Percentiles rank a stretch among this genome's conserved stretches.
These are phyloP conservation scores for Philereme transversata DNA, from an alignment of 2,888 invertebrate genomes.

Conservation along the genomic window DNA sequence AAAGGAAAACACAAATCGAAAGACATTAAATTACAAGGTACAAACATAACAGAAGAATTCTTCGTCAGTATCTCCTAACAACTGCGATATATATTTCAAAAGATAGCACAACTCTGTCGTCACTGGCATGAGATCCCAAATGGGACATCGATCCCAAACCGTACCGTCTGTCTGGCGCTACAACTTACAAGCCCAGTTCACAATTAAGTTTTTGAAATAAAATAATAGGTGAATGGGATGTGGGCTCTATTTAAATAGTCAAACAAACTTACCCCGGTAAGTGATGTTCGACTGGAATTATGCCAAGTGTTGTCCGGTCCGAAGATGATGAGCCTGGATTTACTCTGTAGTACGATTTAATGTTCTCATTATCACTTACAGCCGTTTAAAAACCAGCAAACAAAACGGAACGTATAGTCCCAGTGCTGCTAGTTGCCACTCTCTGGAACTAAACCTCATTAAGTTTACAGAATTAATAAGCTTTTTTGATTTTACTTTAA, in stretches of 20 bases:
- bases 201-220: conserved; percentile 43
- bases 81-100: conserved; percentile 35
- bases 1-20: conserved; percentile 5
- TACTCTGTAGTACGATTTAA: too few relatives aligned
- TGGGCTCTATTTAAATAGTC: neutral
- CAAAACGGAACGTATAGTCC: too few relatives aligned
- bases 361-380: too few relatives aligned
- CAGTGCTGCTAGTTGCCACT: too few relatives aligned
- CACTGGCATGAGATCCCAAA: conserved; percentile 58
- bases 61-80: conserved; percentile 27
- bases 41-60: conserved; percentile 14
- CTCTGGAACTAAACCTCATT: too few relatives aligned
- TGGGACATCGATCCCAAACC: conserved; percentile 67
- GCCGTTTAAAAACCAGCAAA: too few relatives aligned
- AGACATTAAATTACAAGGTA: conserved; percentile 4
- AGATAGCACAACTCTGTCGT: conserved; percentile 52
- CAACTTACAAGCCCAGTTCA: conserved; percentile 43
- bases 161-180: conserved; percentile 63
- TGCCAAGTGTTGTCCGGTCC: too few relatives aligned
- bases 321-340: too few relatives aligned
- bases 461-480: too few relatives aligned
- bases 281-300: too few relatives aligned
- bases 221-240: conserved; percentile 14
- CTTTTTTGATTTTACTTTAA: too few relatives aligned
- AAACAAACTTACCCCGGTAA: too few relatives aligned